These are phyloP conservation scores for Campylomormyrus tamandua DNA, from an alignment of 2,113 vertebrate genomes.

Conservation along the genomic window DNA sequence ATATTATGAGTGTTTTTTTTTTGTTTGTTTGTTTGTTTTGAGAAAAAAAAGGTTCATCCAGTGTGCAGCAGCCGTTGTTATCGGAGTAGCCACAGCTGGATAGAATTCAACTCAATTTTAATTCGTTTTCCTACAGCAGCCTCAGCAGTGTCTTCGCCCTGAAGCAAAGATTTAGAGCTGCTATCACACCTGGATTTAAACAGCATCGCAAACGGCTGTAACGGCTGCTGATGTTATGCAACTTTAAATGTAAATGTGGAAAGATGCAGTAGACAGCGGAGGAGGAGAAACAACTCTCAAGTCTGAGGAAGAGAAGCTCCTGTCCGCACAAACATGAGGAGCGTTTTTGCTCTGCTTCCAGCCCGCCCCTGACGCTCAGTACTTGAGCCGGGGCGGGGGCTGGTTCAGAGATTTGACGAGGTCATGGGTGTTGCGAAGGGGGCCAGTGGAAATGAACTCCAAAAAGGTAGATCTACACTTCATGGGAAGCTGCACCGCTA, in stretches of 20 bases:
- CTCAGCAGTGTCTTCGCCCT: not conserved
- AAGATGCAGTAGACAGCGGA: not conserved
- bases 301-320: not conserved
- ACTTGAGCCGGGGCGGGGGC: no score
- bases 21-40: not conserved
- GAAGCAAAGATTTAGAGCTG: not conserved
- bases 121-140: not conserved
- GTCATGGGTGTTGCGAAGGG: not conserved
- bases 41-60: not conserved
- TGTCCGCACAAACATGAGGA: not conserved
- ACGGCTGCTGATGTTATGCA: not conserved
- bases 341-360: not conserved
- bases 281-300: not conserved
- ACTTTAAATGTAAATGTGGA: not conserved
- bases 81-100: not conserved
- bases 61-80: not conserved
- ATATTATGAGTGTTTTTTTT: not conserved
- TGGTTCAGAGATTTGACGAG: not conserved
- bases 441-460: not conserved
- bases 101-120: not conserved
- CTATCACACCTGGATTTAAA: not conserved
- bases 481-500: slow-evolving; percentile 3
- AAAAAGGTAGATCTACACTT: no score
- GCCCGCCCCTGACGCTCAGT: not conserved
- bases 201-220: not conserved